These are phyloP conservation scores for Cynopterus brachyotis DNA, from an alignment of 2,113 vertebrate species.

Conservation along the genomic window DNA sequence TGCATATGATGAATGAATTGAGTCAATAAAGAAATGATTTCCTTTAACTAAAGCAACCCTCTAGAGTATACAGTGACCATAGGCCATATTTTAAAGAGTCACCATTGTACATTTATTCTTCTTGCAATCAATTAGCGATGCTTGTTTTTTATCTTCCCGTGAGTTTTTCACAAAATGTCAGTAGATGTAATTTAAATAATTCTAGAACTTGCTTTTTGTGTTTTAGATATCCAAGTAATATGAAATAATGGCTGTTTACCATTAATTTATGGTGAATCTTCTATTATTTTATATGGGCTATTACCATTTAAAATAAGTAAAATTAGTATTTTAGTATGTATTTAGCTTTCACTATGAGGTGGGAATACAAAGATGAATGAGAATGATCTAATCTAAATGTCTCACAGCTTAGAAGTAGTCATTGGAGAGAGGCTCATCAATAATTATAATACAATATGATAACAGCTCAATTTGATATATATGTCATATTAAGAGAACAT, in stretches of 20 bases:
- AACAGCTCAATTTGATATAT: background rate
- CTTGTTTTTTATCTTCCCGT: background rate
- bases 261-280: background rate
- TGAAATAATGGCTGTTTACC: background rate
- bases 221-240: background rate
- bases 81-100: background rate
- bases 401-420: background rate
- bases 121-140: background rate
- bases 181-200: background rate
- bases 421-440: background rate
- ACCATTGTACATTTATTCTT: background rate
- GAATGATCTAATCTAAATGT: background rate
- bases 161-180: constrained; percentile 20
- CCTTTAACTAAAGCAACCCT: background rate
- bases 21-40: constrained; percentile 15
- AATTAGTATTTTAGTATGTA: background rate
- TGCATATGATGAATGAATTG: background rate
- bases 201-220: background rate
- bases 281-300: background rate
- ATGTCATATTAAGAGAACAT: background rate
- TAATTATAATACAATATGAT: background rate
- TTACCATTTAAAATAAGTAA: background rate
- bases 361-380: background rate
- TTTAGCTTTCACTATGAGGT: background rate
- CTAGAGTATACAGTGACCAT: background rate